These are phyloP conservation scores for Erythrolamprus reginae DNA, from an alignment of 2,113 vertebrate species.

Conservation along the genomic window DNA sequence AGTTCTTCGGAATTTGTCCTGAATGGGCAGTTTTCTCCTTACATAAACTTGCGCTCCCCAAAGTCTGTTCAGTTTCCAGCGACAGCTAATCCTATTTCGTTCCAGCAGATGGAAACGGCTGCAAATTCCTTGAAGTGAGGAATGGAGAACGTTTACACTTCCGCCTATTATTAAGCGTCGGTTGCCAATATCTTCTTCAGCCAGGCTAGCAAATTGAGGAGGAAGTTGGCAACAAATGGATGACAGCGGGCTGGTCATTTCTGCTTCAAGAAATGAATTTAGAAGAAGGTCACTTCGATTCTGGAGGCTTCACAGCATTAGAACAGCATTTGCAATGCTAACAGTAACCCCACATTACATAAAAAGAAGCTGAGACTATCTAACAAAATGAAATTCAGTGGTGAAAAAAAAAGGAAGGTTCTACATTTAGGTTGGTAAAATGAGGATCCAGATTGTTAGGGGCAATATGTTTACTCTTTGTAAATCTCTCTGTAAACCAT, in stretches of 20 bases:
- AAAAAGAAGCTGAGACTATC: too few relatives aligned
- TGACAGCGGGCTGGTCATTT: background rate
- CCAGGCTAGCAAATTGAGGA: background rate
- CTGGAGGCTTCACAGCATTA: background rate
- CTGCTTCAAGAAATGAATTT: background rate
- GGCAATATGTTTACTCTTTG: too few relatives aligned
- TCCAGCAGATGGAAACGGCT: background rate
- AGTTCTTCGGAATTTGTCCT: background rate
- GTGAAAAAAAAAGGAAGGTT: too few relatives aligned
- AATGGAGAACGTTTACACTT: background rate
- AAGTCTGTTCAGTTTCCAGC: background rate
- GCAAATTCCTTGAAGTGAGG: background rate
- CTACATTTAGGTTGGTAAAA: too few relatives aligned
- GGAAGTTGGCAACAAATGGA: background rate
- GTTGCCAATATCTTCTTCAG: background rate
- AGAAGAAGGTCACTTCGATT: background rate
- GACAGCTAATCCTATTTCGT: background rate
- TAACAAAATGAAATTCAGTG: too few relatives aligned
- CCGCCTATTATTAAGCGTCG: background rate
- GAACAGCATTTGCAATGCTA: background rate
- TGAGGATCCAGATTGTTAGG: too few relatives aligned
- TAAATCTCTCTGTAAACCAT: too few relatives aligned
- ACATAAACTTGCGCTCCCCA: background rate
- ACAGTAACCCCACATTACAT: too few relatives aligned
- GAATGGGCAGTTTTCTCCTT: background rate